These are phyloP conservation scores for Neopelma chrysocephalum DNA, from an alignment of 2,797 vertebrate genomes.

Conservation along the genomic window DNA sequence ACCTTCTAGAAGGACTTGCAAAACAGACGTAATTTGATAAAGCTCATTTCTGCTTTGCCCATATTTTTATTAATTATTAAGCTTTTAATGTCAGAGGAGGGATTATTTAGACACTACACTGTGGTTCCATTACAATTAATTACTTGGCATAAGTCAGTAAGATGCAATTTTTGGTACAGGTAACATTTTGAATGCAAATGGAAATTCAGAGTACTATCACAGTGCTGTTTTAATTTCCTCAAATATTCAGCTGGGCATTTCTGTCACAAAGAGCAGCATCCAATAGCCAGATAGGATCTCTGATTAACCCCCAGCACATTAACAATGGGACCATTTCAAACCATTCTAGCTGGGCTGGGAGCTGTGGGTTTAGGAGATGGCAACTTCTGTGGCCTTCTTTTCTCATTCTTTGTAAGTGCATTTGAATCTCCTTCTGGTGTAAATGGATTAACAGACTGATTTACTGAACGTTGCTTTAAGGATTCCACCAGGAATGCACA, in stretches of 20 bases:
- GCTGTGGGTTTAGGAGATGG: constrained; percentile 64
- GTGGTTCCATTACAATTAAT: background rate
- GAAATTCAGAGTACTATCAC: background rate
- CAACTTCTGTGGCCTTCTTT: constrained; percentile 41
- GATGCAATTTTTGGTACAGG: background rate
- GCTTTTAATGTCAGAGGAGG: background rate
- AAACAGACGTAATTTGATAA: background rate
- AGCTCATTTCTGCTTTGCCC: background rate
- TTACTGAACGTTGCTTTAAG: constrained; percentile 72
- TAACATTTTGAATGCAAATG: background rate
- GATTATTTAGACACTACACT: background rate
- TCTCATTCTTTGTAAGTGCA: background rate
- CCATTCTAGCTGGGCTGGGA: constrained; percentile 73
- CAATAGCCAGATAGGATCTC: background rate
- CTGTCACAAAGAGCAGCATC: background rate
- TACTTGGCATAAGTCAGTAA: background rate
- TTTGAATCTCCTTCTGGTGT: background rate
- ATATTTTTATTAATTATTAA: background rate
- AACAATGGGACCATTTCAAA: constrained; percentile 61
- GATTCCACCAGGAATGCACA: constrained; percentile 79
- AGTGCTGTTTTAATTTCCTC: background rate
- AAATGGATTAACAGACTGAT: background rate
- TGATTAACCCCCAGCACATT: background rate
- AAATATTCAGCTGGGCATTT: background rate
- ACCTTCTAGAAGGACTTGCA: background rate